Base-by-base conservation (phyloP, 1,140 invertebrate genomes). In the Ceratina australensis region DNA sequence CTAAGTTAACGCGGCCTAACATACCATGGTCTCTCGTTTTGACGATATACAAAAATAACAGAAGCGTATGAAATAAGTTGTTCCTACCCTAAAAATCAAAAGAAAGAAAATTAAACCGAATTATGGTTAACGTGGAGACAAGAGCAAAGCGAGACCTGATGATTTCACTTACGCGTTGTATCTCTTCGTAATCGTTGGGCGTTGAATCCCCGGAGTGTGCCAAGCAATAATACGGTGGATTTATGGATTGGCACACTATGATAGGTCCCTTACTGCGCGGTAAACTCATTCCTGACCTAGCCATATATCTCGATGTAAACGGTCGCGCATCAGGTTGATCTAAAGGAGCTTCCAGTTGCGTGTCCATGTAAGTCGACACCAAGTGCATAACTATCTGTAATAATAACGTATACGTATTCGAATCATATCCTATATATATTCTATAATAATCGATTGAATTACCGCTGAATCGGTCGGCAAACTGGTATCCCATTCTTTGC, bases 371-470 rank as follows among this genome's bases (percentile, higher is more conserved):
- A 4, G 95, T 95, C 64, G 95, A 95, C 57, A 97, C 93, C 57
- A 97, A 88, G 91, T 97, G 96, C 94, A 97, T 96, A n/a, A 97
- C 92, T 82, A 97, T 94, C 95, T 97, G 87, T 64, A 93, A 92
- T 80, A 77, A 66, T 42, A 47, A 42, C 16, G 5, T 4, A 74
- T 64, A 20, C 13, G 8, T 52, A 12, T 10, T 5, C 16, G 0
- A 13, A 33, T 57, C 28, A 24, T 16, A 26, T 20, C 50, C 20
- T 42, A 47, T 33, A 28, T n/a, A 49, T 42, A 10, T 42, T 42
- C 8, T 42, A 4, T 20, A 12, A 18, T 4, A 24, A 65, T 47
- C 7, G 26, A n/a, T 76, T n/a, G 18, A 33, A 64, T 79, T 93
- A 97, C 96, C 28, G 94, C 94, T 66, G 96, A 93, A 92, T 97